Percentiles rank a stretch among this genome's conserved stretches.
Conservation (phyloP, 2,113 vertebrate species). For the Thalassarche chlororhynchos region DNA sequence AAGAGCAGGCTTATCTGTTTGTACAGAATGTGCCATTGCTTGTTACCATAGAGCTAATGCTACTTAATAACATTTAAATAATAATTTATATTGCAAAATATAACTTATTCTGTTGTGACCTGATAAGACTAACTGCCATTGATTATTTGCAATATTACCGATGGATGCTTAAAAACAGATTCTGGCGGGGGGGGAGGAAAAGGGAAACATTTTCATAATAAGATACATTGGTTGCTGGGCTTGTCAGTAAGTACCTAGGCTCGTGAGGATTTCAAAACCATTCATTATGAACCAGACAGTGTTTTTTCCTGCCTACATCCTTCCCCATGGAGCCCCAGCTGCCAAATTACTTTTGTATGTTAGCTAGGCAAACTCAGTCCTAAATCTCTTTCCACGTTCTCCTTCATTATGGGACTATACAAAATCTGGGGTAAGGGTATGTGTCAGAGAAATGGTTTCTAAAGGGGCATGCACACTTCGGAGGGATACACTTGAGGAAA, state of each 20-base stretch:
- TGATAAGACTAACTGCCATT: slow-evolving; percentile 17
- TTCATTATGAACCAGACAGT: background rate
- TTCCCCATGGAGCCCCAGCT: background rate
- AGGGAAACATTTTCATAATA: background rate
- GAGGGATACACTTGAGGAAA: background rate
- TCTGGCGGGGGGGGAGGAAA: background rate
- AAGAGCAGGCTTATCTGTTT: slow-evolving; percentile 36
- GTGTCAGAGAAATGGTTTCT: background rate
- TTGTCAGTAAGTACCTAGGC: background rate
- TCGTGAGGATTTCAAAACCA: background rate
- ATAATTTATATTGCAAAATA: slow-evolving; percentile 50
- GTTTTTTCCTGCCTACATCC: background rate
- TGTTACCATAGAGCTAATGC: slow-evolving; percentile 33
- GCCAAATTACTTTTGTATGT: background rate
- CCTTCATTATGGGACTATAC: background rate
- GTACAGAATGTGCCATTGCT: slow-evolving; percentile 21
- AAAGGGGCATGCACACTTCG: background rate
- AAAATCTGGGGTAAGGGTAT: background rate
- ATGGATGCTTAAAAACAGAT: background rate
- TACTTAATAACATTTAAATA: slow-evolving; percentile 42
- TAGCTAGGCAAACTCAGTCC: background rate
- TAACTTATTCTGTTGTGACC: slow-evolving; percentile 1
- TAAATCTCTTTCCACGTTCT: background rate
- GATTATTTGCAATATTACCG: slow-evolving; percentile 1
- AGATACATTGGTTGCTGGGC: background rate